Percentiles rank a stretch among this genome's conserved stretches.
Evolutionary conservation across 2,888 invertebrate genomes (phyloP).

Genomic region (Phrixothrix hirtus): DNA sequence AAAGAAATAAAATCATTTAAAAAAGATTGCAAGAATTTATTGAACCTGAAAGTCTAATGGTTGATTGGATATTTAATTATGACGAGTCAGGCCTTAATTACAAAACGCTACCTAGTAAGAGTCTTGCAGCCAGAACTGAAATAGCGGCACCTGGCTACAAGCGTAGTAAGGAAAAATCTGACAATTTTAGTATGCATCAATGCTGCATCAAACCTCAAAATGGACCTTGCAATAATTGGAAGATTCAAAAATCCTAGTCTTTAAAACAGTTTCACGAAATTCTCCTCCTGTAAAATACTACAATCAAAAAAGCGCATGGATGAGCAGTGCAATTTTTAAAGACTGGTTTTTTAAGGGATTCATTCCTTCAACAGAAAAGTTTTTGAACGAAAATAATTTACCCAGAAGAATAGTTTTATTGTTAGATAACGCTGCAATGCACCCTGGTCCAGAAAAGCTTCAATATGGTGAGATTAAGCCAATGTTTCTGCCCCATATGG

Average conservation of each 20-base stretch:
- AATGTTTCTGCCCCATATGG: constrained; percentile 10
- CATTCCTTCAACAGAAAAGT: constrained; percentile 3
- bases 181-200: constrained; percentile 36
- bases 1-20: constrained; percentile 10
- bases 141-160: constrained; percentile 30
- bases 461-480: neutral
- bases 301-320: no score
- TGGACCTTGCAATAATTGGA: neutral
- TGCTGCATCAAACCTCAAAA: constrained; percentile 12
- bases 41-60: neutral
- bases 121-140: constrained; percentile 29
- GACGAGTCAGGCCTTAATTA: constrained; percentile 36
- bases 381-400: constrained; percentile 6
- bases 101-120: constrained; percentile 34
- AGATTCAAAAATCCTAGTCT: neutral
- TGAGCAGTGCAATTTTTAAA: no score
- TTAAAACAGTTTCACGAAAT: neutral
- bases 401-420: constrained; percentile 9
- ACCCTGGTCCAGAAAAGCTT: constrained; percentile 4
- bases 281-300: no score
- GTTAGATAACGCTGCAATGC: constrained; percentile 9
- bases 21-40: constrained; percentile 11
- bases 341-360: no score
- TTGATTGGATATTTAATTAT: constrained; percentile 19
- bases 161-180: constrained; percentile 33